Evolutionary conservation across 2,888 invertebrate genomes (phyloP).

Genomic region (Pachydiplax longipennis): DNA sequence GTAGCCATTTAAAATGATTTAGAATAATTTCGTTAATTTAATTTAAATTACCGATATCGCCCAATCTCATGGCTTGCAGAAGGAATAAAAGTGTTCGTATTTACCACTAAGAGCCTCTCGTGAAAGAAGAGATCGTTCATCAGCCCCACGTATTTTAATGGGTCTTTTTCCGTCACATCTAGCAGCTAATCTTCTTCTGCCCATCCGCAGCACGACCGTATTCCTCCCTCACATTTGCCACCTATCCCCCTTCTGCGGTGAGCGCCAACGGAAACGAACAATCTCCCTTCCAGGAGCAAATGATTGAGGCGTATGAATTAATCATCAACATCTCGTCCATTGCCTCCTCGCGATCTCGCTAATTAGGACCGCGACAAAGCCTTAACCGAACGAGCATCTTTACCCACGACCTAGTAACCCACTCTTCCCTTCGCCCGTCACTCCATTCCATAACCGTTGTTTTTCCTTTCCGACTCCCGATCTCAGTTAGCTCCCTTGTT

Average conservation of each 20-base stretch:
- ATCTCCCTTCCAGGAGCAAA: background rate
- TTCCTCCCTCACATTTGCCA: background rate
- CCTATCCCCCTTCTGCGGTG: background rate
- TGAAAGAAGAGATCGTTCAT: no score
- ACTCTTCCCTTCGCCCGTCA: background rate
- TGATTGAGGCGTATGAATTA: constrained; percentile 1
- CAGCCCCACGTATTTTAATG: background rate
- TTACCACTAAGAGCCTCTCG: no score
- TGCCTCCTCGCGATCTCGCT: background rate
- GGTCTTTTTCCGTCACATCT: background rate
- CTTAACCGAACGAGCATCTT: background rate
- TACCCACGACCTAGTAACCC: background rate
- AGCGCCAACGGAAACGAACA: background rate
- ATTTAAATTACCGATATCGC: no score
- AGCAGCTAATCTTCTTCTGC: background rate
- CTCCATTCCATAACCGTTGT: background rate
- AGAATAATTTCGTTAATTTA: no score
- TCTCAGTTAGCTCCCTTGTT: background rate
- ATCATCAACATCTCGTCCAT: background rate
- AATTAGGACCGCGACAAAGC: background rate
- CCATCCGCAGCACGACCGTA: background rate
- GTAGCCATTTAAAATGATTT: no score
- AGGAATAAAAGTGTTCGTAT: no score
- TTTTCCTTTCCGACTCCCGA: background rate
- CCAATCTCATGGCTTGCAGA: no score